Evolutionary conservation across 1,140 invertebrate species (phyloP).

Genomic region (Lordiphosa collinella): DNA sequence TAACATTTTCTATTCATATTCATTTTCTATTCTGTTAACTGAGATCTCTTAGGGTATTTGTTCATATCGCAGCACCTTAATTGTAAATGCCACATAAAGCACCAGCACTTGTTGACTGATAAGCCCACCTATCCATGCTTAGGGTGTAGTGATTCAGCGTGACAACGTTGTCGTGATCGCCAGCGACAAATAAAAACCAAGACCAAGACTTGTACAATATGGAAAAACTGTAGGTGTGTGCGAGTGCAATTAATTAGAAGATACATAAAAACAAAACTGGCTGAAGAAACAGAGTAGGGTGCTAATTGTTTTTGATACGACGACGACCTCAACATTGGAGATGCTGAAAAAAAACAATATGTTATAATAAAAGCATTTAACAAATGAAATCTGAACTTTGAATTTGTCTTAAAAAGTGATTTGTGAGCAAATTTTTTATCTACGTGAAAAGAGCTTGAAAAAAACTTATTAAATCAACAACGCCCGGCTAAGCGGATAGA

Average conservation of each 20-base stretch:
- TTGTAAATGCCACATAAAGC: conserved; percentile 9
- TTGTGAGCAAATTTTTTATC: too few relatives aligned
- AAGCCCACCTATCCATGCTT: conserved; percentile 14
- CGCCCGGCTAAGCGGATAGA: too few relatives aligned
- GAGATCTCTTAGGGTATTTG: not conserved
- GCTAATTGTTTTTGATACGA: conserved; percentile 33
- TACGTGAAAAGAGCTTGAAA: too few relatives aligned
- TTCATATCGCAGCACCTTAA: conserved; percentile 34
- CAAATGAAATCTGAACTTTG: not conserved
- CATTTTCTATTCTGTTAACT: not conserved
- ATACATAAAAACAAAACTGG: conserved; percentile 13
- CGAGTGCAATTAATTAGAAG: conserved; percentile 25
- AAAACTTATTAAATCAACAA: too few relatives aligned
- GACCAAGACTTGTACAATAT: not conserved
- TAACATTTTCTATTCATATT: too few relatives aligned
- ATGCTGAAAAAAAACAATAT: not conserved
- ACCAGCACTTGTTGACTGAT: conserved; percentile 25
- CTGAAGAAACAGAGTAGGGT: conserved; percentile 21
- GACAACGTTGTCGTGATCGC: conserved; percentile 19
- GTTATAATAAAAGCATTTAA: conserved; percentile 7
- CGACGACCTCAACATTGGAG: conserved; percentile 11
- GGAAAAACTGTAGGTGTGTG: not conserved
- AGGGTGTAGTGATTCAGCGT: conserved; percentile 26
- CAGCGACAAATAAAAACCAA: conserved; percentile 23
- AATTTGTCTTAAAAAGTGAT: not conserved